A percentile compares a stretch with the other conserved stretches of the same genome.
Conservation (phyloP, 2,888 invertebrate species). For the Tanypteryx hageni region DNA sequence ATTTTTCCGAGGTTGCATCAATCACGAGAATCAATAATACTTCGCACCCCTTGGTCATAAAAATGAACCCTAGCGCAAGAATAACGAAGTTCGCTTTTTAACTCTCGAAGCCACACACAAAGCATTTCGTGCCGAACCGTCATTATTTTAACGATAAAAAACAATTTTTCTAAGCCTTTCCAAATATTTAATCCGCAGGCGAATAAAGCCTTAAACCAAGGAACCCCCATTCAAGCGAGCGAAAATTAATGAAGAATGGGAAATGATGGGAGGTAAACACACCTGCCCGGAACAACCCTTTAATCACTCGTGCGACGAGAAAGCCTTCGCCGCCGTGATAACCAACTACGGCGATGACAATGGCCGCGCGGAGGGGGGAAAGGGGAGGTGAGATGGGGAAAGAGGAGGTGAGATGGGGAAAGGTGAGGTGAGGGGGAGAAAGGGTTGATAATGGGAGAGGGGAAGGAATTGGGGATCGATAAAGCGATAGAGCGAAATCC, state of each 20-base stretch:
- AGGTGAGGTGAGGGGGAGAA: background rate
- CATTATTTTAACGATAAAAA: slow-evolving; percentile 28
- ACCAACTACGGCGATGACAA: background rate
- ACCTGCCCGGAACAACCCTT: slow-evolving; percentile 44
- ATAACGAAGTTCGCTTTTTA: background rate
- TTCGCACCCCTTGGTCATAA: background rate
- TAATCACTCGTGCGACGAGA: slow-evolving; percentile 38
- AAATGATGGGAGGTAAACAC: slow-evolving; percentile 47
- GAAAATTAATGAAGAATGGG: slow-evolving; percentile 35
- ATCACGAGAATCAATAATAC: background rate
- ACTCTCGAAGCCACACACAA: background rate
- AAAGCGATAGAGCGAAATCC: background rate
- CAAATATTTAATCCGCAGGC: slow-evolving; percentile 17
- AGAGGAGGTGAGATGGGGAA: background rate
- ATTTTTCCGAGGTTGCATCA: background rate
- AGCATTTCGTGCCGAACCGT: background rate
- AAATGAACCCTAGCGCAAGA: background rate
- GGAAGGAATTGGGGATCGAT: background rate
- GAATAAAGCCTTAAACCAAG: slow-evolving; percentile 19
- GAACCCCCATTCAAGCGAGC: background rate
- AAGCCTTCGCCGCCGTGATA: background rate
- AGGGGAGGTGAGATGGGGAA: background rate
- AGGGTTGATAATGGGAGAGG: too few species aligned
- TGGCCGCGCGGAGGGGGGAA: background rate
- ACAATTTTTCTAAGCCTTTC: background rate